Evolutionary conservation across 2,113 vertebrate species (phyloP), one percentile per base, ranked within the genome.

Genomic region (Lethenteron reissneri): DNA sequence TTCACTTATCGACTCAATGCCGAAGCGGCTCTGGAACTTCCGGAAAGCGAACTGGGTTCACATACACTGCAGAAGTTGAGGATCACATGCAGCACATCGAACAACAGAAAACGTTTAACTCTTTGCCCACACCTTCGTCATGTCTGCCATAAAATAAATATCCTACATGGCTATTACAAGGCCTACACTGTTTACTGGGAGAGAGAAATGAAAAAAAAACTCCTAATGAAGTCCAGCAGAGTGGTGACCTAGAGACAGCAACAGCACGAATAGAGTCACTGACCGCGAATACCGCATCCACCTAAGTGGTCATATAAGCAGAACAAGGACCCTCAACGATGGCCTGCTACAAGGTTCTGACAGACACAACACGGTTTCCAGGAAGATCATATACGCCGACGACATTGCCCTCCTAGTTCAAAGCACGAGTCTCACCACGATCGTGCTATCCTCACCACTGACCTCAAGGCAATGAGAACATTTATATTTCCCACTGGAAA

Each of bases 1-100:
- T 71, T 58, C 14, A 15, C 70, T 71, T n/a, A 71, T 57, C 58
- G 70, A 71, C 56, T 71, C 8, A 71, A 71, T 21, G 25, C 70
- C 56, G 12, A 71, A 57, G 12, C 8, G 12, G 8, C 12, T 15
- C 70, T 57, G 56, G 25, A 13, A 71, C 58, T 57, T 71, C 56
- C 9, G 14, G 57, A 14, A 71, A 71, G 14, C 12, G 12, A 71
- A 71, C 10, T 71, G 56, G 2, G 56, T 57, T 57, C 58, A 57
- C 9, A 10, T 57, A 71, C 15, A 57, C 70, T 1, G 14, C 70
- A 71, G 58, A 71, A 14, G 14, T 71, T 71, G 41, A 57, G 11
- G 56, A 71, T 21, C 41, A 41, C 4, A 57, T n/a, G 14, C 14
- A 71, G n/a, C 56, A 57, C 14, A 71, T 10, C 56, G 19, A 71